Base-by-base conservation (phyloP, 2,888 invertebrate genomes). In the Rutpela maculata region DNA sequence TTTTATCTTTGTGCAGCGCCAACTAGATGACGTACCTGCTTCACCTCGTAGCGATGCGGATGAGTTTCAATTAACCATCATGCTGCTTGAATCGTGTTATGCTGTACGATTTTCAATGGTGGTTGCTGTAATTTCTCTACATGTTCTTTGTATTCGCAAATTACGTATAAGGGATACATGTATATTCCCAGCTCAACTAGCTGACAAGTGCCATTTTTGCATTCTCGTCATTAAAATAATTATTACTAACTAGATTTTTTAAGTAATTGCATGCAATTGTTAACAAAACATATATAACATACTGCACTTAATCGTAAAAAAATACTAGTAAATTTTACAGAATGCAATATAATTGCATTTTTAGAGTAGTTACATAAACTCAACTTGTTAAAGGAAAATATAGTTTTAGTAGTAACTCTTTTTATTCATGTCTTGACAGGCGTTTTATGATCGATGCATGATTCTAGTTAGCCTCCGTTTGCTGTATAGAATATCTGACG, bases 41-140 rank as follows among this genome's bases (percentile, higher is more conserved):
- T 85, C 84, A 82, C 83, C 84, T 85, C 86, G 85, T 86, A 83
- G 84, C 84, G 85, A 86, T 87, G 84, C 86, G 87, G 86, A 87
- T 86, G 87, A 85, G 85, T 87, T 88, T 88, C 87, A 88, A 88
- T 88, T 88, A 88, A 87, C 88, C 87, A 87, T 87, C 87, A 86
- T 86, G 86, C 87, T 86, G 85, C 86, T 88, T 86, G 86, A 86
- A 85, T 86, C 86, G 83, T 82, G 82, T 85, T 83, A 86, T 84
- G 85, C 80, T 77, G 68, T 75, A 76, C 77, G 80, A 65, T 71
- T 80, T 76, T 81, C 81, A 81, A 81, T 80, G 70, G 74, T 35
- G 70, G 72, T 57, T 80, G 74, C 57, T 17, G 31, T 70, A 15
- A 19, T 70, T 60, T 57, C 18, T 38, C 35, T 60, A 43, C 38